These are phyloP conservation scores for Eudyptes chrysolophus DNA, from an alignment of 2,113 vertebrate genomes.

Conservation along the genomic window DNA sequence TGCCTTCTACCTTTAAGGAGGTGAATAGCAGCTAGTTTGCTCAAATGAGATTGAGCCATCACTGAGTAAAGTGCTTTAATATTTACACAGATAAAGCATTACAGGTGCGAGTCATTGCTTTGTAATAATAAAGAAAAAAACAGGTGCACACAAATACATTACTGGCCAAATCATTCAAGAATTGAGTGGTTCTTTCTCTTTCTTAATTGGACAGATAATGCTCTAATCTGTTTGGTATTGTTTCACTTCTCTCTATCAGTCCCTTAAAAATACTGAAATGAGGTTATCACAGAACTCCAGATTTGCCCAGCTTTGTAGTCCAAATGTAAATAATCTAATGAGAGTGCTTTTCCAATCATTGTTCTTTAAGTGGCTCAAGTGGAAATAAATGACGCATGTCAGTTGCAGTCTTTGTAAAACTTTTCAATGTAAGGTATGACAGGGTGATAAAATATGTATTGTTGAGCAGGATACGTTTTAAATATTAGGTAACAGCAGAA, in stretches of 20 bases:
- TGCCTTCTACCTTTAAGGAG: not conserved
- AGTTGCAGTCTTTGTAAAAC: not conserved
- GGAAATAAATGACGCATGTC: slow-evolving; percentile 64
- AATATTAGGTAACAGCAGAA: slow-evolving; percentile 24
- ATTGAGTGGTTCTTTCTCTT: not conserved
- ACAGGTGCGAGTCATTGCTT: not conserved
- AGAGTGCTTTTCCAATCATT: not conserved
- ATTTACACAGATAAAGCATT: not conserved
- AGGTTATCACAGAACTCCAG: slow-evolving; percentile 26
- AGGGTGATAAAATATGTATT: slow-evolving; percentile 34
- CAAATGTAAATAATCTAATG: slow-evolving; percentile 13
- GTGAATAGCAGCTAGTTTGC: not conserved
- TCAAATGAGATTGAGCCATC: not conserved
- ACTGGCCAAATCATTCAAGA: not conserved
- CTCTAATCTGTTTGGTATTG: not conserved
- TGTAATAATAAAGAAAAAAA: not conserved
- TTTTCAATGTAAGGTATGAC: not conserved
- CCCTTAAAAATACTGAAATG: slow-evolving; percentile 7
- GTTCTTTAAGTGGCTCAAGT: slow-evolving; percentile 63
- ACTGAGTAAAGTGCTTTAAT: not conserved
- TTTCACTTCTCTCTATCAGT: not conserved
- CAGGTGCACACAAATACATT: not conserved
- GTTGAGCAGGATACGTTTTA: slow-evolving; percentile 37
- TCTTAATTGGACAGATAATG: slow-evolving; percentile 37
- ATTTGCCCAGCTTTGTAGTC: not conserved